Evolutionary conservation across 2,113 vertebrate species (phyloP).

Genomic region (Micronisus gabar): DNA sequence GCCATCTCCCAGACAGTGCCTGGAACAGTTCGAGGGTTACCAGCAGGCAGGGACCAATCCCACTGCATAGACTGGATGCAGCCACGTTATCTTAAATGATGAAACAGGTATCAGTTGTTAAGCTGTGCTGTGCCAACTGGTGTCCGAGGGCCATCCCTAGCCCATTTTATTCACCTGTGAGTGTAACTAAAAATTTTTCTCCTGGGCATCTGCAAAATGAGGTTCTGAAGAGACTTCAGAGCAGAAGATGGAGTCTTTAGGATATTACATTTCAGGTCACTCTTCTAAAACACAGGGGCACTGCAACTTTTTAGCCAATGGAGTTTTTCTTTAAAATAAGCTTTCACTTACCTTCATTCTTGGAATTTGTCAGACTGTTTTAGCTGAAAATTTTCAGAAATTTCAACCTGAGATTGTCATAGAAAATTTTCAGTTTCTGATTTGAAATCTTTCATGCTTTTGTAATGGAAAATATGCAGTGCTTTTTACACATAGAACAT

Average conservation of each 20-base stretch:
- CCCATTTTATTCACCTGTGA: background rate
- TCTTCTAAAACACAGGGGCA: background rate
- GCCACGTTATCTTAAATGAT: background rate
- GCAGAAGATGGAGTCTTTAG: background rate
- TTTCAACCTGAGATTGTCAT: background rate
- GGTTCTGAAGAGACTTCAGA: background rate
- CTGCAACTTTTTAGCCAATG: background rate
- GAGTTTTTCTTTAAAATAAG: background rate
- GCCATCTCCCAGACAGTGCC: background rate
- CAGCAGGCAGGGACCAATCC: background rate
- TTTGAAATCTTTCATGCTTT: background rate
- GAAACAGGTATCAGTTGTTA: background rate
- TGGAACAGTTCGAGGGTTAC: background rate
- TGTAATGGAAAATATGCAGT: background rate
- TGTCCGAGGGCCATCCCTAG: background rate
- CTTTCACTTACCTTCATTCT: background rate
- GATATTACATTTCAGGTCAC: background rate
- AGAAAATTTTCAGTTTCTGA: background rate
- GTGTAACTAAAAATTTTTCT: background rate
- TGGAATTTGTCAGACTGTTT: background rate
- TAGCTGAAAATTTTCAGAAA: background rate
- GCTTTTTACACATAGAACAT: background rate
- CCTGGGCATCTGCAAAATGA: background rate
- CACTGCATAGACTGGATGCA: background rate
- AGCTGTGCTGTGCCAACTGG: rapidly evolving